A percentile compares a stretch with the other conserved stretches of the same genome.
phyloP scores from a whole-genome alignment of 2,888 invertebrate species.

The Melanostoma mellinum region DNA sequence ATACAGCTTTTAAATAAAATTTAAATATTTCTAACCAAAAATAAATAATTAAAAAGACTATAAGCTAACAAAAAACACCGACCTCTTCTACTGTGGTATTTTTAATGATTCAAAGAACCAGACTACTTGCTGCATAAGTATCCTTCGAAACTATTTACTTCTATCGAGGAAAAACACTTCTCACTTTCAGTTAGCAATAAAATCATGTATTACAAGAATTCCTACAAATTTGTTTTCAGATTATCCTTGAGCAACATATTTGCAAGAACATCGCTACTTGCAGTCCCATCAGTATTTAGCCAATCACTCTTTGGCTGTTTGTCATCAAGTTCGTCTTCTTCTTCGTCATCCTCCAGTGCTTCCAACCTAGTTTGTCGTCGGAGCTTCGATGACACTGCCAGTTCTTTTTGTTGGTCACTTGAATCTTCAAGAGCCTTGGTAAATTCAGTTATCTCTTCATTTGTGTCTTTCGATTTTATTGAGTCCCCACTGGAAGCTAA shows the following conservation, averaged over 20 bases:
- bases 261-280: conserved; percentile 44
- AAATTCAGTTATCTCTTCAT: conserved; percentile 36
- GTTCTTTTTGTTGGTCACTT: conserved; percentile 60
- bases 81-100: too few relatives aligned
- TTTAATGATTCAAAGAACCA: too few relatives aligned
- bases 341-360: conserved; percentile 61
- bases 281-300: conserved; percentile 46
- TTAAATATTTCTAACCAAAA: too few relatives aligned
- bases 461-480: conserved; percentile 21
- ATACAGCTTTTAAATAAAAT: too few relatives aligned
- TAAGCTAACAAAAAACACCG: too few relatives aligned
- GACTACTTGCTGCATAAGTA: too few relatives aligned
- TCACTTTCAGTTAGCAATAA: too few relatives aligned
- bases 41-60: too few relatives aligned
- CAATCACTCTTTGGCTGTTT: conserved; percentile 63
- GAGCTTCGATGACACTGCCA: conserved; percentile 24
- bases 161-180: too few relatives aligned
- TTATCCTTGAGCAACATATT: conserved; percentile 45
- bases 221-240: conserved; percentile 14
- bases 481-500: conserved; percentile 74
- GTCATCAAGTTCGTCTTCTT: conserved; percentile 45
- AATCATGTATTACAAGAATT: neutral
- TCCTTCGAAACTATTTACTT: too few relatives aligned
- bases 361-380: conserved; percentile 51
- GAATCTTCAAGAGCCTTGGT: conserved; percentile 20